Evolutionary conservation across 1,140 invertebrate species (phyloP).

Genomic region (Lordiphosa stackelbergi): DNA sequence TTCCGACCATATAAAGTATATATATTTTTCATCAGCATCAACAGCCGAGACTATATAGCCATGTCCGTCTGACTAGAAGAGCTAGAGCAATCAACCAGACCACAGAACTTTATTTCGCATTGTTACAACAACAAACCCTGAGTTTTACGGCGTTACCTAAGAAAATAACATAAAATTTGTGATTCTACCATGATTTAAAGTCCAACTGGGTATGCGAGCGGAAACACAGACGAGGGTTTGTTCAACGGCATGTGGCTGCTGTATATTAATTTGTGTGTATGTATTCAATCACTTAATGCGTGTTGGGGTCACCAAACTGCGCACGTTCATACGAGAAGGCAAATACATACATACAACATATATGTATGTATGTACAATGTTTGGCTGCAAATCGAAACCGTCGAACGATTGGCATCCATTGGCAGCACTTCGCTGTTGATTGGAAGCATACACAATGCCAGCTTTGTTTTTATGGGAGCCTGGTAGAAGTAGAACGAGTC

Average conservation of each 20-base stretch:
- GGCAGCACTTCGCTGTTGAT: slow-evolving; percentile 18
- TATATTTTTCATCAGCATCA: too few relatives aligned
- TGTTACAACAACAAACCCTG: too few relatives aligned
- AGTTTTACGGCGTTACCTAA: too few relatives aligned
- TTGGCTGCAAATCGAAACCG: slow-evolving; percentile 54
- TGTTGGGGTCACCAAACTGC: slow-evolving; percentile 12
- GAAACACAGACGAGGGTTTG: background rate
- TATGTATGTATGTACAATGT: background rate
- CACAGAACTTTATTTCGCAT: too few relatives aligned
- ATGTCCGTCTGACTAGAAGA: too few relatives aligned
- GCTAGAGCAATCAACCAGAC: too few relatives aligned
- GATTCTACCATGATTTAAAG: too few relatives aligned
- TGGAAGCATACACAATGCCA: slow-evolving; percentile 17
- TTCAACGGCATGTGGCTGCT: background rate
- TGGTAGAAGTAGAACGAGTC: slow-evolving; percentile 62
- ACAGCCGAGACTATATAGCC: too few relatives aligned
- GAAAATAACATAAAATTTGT: too few relatives aligned
- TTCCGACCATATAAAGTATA: too few relatives aligned
- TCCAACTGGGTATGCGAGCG: background rate
- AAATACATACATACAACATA: background rate
- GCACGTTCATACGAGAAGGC: slow-evolving; percentile 2
- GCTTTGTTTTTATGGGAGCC: slow-evolving; percentile 45
- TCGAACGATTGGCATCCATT: slow-evolving; percentile 52
- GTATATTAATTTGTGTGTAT: background rate
- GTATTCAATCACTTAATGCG: slow-evolving; percentile 4